Percentiles rank a stretch among this genome's conserved stretches.
phyloP scores from a whole-genome alignment of 1,140 invertebrate genomes.

The Coelopa frigida region DNA sequence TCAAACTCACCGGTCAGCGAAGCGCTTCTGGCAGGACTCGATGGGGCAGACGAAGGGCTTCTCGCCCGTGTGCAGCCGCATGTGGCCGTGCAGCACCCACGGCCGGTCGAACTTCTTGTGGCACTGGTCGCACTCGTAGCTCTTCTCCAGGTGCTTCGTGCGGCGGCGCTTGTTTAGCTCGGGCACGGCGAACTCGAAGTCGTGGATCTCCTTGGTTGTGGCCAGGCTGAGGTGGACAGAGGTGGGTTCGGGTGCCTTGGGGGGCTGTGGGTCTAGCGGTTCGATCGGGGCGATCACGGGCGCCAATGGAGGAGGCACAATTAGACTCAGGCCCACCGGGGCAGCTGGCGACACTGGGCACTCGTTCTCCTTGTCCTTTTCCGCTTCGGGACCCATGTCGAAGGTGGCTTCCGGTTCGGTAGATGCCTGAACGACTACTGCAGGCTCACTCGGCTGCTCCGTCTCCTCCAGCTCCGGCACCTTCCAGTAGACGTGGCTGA shows the following conservation, averaged over 20 bases:
- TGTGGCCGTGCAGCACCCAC: constrained; percentile 64
- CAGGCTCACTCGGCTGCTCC: neutral
- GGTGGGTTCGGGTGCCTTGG: neutral
- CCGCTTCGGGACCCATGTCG: too few species aligned
- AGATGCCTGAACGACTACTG: neutral
- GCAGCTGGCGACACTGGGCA: too few species aligned
- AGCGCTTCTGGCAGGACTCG: constrained; percentile 56
- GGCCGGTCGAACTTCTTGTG: constrained; percentile 53
- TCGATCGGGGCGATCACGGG: too few species aligned
- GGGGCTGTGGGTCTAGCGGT: neutral
- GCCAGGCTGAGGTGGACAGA: neutral
- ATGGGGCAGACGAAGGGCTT: constrained; percentile 59
- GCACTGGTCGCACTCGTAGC: constrained; percentile 47
- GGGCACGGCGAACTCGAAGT: constrained; percentile 11
- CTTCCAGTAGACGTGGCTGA: constrained; percentile 13
- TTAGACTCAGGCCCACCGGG: too few species aligned
- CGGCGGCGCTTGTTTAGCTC: constrained; percentile 9
- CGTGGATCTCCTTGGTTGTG: neutral
- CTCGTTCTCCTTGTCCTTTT: too few species aligned
- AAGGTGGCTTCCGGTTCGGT: too few species aligned
- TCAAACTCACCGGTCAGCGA: constrained; percentile 58
- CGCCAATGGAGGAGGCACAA: too few species aligned
- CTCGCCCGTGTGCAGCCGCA: constrained; percentile 62
- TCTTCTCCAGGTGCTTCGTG: constrained; percentile 12
- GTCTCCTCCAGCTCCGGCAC: neutral